These are phyloP conservation scores for Protobothrops mucrosquamatus DNA, from an alignment of 2,113 vertebrate genomes.

Conservation along the genomic window DNA sequence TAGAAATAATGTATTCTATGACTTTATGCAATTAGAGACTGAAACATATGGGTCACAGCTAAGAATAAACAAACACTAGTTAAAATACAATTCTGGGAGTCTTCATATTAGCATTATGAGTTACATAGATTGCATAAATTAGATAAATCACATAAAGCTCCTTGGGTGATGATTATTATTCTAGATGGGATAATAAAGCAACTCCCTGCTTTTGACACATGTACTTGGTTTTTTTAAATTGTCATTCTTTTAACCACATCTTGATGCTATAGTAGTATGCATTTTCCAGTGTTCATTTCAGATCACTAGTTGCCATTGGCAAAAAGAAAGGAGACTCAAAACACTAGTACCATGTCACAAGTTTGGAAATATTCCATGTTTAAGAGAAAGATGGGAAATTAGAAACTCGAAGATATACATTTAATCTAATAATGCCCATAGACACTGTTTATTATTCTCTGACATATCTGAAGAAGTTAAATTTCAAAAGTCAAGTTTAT, in stretches of 20 bases:
- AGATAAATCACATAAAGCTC: accelerated
- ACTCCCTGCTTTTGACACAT: background rate
- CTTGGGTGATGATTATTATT: slow-evolving; percentile 19
- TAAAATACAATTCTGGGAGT: background rate
- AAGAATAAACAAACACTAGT: background rate
- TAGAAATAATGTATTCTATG: background rate
- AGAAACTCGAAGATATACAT: background rate
- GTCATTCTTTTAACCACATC: no score
- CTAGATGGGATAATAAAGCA: background rate
- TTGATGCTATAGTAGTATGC: background rate
- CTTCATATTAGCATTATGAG: background rate
- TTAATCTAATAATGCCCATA: background rate
- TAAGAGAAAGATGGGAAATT: background rate
- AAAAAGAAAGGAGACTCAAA: background rate
- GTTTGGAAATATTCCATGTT: background rate
- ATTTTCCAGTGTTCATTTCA: background rate
- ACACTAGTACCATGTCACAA: background rate
- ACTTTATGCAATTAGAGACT: background rate
- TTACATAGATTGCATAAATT: background rate
- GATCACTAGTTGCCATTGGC: background rate
- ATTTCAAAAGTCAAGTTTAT: slow-evolving; percentile 35
- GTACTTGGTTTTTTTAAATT: background rate
- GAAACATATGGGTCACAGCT: background rate
- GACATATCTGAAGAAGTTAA: slow-evolving; percentile 4
- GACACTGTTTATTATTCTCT: background rate